phyloP scores from a whole-genome alignment of 2,113 vertebrate genomes.

The Motacilla alba region DNA sequence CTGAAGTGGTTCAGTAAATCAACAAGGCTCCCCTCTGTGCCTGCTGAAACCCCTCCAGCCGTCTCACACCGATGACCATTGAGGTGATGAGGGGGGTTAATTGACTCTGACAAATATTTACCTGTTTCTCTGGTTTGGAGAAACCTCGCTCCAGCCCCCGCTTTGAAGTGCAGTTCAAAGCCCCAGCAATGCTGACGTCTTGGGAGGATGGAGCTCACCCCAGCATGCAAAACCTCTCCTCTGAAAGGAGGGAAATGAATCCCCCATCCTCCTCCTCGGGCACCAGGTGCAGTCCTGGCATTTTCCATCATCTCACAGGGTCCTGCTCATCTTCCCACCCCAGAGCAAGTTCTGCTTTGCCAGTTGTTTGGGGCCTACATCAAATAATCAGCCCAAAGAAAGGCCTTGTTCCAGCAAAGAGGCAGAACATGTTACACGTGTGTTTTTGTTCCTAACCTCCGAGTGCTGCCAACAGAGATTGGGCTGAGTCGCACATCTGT shows the following conservation, averaged over 20 bases:
- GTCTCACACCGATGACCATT: background rate
- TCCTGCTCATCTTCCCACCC: background rate
- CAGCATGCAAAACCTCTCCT: background rate
- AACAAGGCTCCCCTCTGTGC: conserved; percentile 4
- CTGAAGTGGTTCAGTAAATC: background rate
- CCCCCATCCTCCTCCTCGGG: background rate
- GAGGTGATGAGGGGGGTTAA: conserved; percentile 28
- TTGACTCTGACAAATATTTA: conserved; percentile 62
- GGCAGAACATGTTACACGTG: background rate
- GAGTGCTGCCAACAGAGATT: background rate
- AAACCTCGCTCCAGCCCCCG: background rate
- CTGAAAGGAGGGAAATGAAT: background rate
- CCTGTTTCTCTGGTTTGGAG: conserved; percentile 33
- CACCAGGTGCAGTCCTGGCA: background rate
- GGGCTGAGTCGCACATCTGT: background rate
- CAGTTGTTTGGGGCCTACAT: background rate
- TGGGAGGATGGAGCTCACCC: background rate
- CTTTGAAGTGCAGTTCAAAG: conserved; percentile 65
- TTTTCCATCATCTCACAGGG: background rate
- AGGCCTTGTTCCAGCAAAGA: background rate
- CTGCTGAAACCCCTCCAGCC: background rate
- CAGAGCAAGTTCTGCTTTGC: background rate
- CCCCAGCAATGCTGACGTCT: background rate
- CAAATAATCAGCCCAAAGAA: background rate
- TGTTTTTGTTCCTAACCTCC: background rate